phyloP scores from a whole-genome alignment of 2,888 invertebrate species.

The Melanargia galathea region DNA sequence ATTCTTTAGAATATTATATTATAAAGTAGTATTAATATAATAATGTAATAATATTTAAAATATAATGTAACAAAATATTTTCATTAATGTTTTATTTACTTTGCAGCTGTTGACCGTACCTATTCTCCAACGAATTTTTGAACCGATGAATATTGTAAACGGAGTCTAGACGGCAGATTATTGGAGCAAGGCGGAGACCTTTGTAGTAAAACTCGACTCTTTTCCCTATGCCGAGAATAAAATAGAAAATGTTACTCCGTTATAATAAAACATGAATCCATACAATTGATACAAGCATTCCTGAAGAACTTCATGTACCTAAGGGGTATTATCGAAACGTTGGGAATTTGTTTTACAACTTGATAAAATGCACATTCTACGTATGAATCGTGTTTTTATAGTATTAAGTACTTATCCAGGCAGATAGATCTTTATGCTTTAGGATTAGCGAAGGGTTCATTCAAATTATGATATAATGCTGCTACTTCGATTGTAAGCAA shows the following conservation, averaged over 20 bases:
- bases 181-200: slow-evolving; percentile 35
- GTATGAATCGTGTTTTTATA: no score
- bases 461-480: no score
- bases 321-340: background rate
- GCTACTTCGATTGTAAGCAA: no score
- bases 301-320: slow-evolving; percentile 2
- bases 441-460: no score
- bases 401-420: no score
- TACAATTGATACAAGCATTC: slow-evolving; percentile 26
- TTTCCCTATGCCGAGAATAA: slow-evolving; percentile 28
- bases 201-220: slow-evolving; percentile 32
- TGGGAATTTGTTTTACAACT: background rate
- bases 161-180: slow-evolving; percentile 41
- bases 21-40: no score
- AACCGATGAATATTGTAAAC: slow-evolving; percentile 41
- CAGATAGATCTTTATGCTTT: no score
- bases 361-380: background rate
- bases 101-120: slow-evolving; percentile 29
- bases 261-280: slow-evolving; percentile 27
- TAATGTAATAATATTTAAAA: no score
- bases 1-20: no score
- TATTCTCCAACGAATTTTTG: slow-evolving; percentile 34
- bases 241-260: slow-evolving; percentile 25
- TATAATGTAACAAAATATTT: background rate
- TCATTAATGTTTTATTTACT: background rate